These are phyloP conservation scores for Campaea margaritaria DNA, from an alignment of 2,888 invertebrate species.

Conservation along the genomic window DNA sequence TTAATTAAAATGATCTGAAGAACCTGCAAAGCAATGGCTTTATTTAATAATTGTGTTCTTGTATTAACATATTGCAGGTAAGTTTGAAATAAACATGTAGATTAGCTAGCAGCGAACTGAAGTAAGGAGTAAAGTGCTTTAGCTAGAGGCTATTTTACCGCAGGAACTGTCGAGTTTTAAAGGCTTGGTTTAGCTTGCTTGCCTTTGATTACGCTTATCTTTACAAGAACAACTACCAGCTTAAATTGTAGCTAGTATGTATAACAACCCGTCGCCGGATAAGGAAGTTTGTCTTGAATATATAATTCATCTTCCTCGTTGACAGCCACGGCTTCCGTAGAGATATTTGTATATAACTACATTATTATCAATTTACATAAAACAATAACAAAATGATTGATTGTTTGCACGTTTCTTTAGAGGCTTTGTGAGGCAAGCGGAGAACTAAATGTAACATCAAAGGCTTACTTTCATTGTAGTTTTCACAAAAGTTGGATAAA, in stretches of 20 bases:
- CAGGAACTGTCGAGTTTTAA: not conserved
- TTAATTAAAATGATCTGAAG: no score
- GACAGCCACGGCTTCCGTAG: constrained; percentile 27
- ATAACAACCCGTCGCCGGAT: constrained; percentile 24
- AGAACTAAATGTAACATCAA: constrained; percentile 22
- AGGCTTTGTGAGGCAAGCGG: constrained; percentile 1
- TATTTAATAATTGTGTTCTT: no score
- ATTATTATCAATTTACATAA: constrained; percentile 17
- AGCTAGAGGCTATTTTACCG: not conserved
- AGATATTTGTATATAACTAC: constrained; percentile 16
- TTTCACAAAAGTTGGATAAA: constrained; percentile 19
- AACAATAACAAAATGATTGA: constrained; percentile 6
- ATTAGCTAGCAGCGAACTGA: no score
- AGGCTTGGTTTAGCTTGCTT: no score
- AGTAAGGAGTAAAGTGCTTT: no score
- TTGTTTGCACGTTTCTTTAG: constrained; percentile 2
- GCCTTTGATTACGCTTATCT: constrained; percentile 17
- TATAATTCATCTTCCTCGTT: constrained; percentile 27
- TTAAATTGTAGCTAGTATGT: constrained; percentile 7
- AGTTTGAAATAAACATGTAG: no score
- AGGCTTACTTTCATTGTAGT: constrained; percentile 16
- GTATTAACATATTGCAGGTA: no score
- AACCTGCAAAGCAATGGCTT: no score
- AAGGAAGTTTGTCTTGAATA: constrained; percentile 32
- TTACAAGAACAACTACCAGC: constrained; percentile 11